phyloP scores from a whole-genome alignment of 2,888 invertebrate species.

The Ametastegia equiseti region DNA sequence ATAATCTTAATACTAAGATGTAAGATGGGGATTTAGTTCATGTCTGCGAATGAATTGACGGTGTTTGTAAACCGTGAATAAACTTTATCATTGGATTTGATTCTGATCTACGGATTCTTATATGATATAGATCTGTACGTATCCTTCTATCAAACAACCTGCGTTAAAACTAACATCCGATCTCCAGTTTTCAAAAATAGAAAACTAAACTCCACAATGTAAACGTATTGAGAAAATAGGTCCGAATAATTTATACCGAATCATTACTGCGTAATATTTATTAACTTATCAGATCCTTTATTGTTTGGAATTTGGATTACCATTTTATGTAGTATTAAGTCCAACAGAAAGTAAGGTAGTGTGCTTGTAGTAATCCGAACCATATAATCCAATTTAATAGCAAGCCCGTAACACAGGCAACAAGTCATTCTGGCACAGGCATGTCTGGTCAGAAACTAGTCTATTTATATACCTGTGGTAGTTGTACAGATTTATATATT shows the following conservation, averaged over 20 bases:
- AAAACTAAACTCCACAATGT: neutral
- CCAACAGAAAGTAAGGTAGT: conserved; percentile 1
- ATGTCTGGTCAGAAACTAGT: neutral
- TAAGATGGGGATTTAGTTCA: neutral
- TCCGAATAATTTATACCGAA: neutral
- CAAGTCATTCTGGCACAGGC: neutral
- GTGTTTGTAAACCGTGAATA: neutral
- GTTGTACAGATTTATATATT: neutral
- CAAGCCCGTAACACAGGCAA: neutral
- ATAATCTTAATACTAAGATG: neutral
- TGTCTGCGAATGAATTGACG: neutral
- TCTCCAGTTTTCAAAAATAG: conserved; percentile 13
- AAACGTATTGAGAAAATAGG: neutral
- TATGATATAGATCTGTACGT: neutral
- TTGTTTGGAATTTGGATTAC: neutral
- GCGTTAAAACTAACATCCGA: conserved; percentile 3
- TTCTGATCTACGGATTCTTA: neutral
- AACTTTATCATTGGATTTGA: neutral
- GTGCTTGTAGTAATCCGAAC: neutral
- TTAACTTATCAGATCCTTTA: neutral
- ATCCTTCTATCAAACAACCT: neutral
- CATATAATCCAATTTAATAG: conserved; percentile 23
- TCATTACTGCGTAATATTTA: neutral
- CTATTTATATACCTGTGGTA: neutral
- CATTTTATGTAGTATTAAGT: conserved; percentile 8